These are phyloP conservation scores for Leucoraja ocellata DNA, from an alignment of 2,797 vertebrate species.

Conservation along the genomic window DNA sequence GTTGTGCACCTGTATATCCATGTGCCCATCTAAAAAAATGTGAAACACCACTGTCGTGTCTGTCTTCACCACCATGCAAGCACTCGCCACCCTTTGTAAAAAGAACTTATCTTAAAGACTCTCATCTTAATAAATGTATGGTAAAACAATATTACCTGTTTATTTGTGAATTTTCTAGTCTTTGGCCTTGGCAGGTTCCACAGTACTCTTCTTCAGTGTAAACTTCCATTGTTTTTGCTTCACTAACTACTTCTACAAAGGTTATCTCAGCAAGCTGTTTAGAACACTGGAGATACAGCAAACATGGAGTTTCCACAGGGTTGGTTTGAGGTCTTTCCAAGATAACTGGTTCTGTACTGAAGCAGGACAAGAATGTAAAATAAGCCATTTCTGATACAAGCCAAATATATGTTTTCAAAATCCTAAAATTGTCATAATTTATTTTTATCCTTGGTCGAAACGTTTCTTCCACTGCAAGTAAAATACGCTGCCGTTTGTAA, in stretches of 20 bases:
- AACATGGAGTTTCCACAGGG: slow-evolving; percentile 53
- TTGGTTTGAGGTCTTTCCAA: slow-evolving; percentile 54
- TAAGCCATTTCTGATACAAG: not conserved
- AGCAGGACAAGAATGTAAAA: not conserved
- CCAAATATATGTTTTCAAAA: not conserved
- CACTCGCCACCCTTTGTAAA: too few species aligned
- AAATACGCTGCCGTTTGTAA: not conserved
- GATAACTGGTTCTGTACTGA: slow-evolving; percentile 52
- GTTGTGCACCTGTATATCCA: too few species aligned
- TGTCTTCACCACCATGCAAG: too few species aligned
- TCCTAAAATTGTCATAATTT: not conserved
- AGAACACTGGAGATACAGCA: slow-evolving; percentile 60
- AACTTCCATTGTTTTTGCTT: slow-evolving; percentile 78
- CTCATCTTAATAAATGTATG: too few species aligned
- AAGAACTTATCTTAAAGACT: too few species aligned
- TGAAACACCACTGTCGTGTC: too few species aligned
- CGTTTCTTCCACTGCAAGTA: not conserved
- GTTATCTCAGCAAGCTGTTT: slow-evolving; percentile 50
- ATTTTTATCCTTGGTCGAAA: not conserved
- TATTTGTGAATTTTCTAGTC: slow-evolving; percentile 39
- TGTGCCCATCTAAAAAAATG: too few species aligned
- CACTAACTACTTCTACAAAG: slow-evolving; percentile 64
- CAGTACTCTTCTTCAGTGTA: slow-evolving; percentile 75
- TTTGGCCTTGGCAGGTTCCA: slow-evolving; percentile 69
- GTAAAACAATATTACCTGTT: slow-evolving; percentile 52